Evolutionary conservation across 2,113 vertebrate species (phyloP).

Genomic region (Pterocles orientalis): DNA sequence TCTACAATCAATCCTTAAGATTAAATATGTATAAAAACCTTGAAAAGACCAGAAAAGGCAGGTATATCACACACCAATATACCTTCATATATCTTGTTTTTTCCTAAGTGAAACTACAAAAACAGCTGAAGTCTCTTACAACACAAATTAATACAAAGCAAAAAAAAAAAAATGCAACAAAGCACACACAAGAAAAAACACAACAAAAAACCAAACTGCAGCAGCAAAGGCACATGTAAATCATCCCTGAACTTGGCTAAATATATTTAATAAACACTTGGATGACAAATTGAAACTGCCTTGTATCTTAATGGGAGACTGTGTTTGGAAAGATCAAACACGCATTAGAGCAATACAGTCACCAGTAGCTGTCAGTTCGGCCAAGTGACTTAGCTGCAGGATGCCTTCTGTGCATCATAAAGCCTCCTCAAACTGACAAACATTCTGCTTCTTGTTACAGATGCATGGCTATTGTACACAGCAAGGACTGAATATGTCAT

Average conservation of each 20-base stretch:
- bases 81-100: background rate
- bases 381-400: conserved; percentile 30
- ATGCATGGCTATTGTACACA: background rate
- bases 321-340: background rate
- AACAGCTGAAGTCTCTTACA: background rate
- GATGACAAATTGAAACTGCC: conserved; percentile 26
- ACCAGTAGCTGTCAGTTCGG: conserved; percentile 1
- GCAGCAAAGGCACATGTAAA: background rate
- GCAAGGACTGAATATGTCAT: conserved; percentile 28
- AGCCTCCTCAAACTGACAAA: conserved; percentile 24
- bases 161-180: background rate
- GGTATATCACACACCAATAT: background rate
- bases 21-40: background rate
- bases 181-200: background rate
- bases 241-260: background rate
- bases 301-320: conserved; percentile 1
- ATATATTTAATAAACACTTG: background rate
- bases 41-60: background rate
- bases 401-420: conserved; percentile 7
- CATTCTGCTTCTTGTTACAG: background rate
- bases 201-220: background rate
- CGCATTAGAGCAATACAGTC: background rate
- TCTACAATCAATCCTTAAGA: background rate
- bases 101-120: background rate
- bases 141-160: background rate